phyloP scores from a whole-genome alignment of 1,140 invertebrate genomes.

The Ridgeia piscesae region DNA sequence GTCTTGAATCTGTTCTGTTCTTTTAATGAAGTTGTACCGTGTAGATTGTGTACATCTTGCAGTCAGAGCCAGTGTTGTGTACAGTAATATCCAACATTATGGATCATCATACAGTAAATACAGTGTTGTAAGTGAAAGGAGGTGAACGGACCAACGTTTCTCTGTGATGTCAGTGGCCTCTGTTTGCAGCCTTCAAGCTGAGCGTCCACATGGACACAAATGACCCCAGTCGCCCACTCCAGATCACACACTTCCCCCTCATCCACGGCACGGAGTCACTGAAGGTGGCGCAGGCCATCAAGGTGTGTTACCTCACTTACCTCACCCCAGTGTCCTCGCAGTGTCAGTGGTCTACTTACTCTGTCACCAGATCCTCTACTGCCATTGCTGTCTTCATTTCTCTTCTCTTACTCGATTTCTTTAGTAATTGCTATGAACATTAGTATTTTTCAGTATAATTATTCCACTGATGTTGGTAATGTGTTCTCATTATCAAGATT shows the following conservation, averaged over 20 bases:
- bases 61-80: too few relatives aligned
- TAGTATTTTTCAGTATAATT: neutral
- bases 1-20: too few relatives aligned
- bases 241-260: constrained; percentile 84
- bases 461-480: neutral
- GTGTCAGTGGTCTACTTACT: neutral
- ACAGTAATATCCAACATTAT: too few relatives aligned
- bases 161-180: constrained; percentile 2
- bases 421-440: neutral
- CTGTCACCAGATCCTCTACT: neutral
- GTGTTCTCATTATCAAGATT: neutral
- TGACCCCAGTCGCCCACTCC: constrained; percentile 77
- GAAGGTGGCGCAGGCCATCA: constrained; percentile 57
- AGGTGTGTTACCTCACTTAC: constrained; percentile 37
- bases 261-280: constrained; percentile 69
- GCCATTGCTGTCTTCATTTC: neutral
- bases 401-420: neutral
- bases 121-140: too few relatives aligned
- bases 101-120: too few relatives aligned
- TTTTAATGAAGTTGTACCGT: too few relatives aligned
- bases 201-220: constrained; percentile 84
- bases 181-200: constrained; percentile 69
- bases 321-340: neutral
- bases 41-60: too few relatives aligned
- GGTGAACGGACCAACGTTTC: too few relatives aligned